Evolutionary conservation across 2,797 vertebrate genomes (phyloP).

Genomic region (Loris lydekkerianus): DNA sequence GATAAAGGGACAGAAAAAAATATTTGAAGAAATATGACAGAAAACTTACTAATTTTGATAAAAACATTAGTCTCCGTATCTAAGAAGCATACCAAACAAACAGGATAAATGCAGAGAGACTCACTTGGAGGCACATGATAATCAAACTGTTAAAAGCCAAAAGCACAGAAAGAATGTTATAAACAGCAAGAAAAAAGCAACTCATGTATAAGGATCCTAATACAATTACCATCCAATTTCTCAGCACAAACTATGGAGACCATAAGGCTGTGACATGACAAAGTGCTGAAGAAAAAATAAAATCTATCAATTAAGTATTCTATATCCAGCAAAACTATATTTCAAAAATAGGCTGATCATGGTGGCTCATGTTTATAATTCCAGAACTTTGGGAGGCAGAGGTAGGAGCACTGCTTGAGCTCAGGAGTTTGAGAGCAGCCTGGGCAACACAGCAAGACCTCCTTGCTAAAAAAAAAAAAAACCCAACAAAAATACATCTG

Average conservation of each 20-base stretch:
- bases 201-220: background rate
- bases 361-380: background rate
- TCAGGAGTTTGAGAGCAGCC: background rate
- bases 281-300: background rate
- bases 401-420: background rate
- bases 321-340: background rate
- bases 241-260: background rate
- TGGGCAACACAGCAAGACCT: background rate
- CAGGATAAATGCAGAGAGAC: background rate
- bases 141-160: background rate
- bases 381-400: background rate
- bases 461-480: background rate
- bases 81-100: background rate
- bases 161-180: background rate
- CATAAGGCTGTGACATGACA: background rate
- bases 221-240: background rate
- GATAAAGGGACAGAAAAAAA: background rate
- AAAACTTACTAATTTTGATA: background rate
- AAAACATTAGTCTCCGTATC: background rate
- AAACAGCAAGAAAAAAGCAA: background rate
- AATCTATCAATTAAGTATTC: background rate
- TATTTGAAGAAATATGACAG: conserved; percentile 2
- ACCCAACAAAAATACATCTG: too few relatives aligned
- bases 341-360: background rate
- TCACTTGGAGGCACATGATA: background rate